Base-by-base conservation (phyloP, 2,888 invertebrate species). In the Sylvicola fuscatus region DNA sequence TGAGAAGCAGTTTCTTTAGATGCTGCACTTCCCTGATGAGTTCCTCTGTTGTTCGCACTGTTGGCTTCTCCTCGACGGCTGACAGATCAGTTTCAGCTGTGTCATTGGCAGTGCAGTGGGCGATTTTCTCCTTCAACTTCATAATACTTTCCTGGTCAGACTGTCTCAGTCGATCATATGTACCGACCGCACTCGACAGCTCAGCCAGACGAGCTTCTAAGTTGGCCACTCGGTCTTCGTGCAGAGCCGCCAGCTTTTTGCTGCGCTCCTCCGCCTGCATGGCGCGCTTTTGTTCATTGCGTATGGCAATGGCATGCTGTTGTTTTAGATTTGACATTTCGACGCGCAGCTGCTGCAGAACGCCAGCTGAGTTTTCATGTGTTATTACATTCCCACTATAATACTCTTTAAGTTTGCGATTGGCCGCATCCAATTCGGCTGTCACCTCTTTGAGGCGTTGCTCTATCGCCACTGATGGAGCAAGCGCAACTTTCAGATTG, bases 201-300 rank as follows among this genome's bases (percentile, higher is more conserved):
- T 87, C 84, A 0, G 83, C 78, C 13, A 86, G 54, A 41, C 72
- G 68, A 3, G 70, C 66, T 54, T 87, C 86, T 35, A 87, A 61
- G 34, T 72, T 64, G 1, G 75, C 74, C 1, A 84, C 82, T 39
- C 83, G 62, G 37, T 77, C 71, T 51, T 86, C 86, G 44, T 81
- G 79, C 2, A 72, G 62, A 0, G 70, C 68, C 39, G 75, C 73
- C 27, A 72, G 62, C 42, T 68, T 66, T 34, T 70, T 66, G 1
- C 79, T 72, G 13, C 72, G 67, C 39, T 76, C 75, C 47, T 84
- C 83, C 0, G 77, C 78, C 33, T 74, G 66, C 41, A 70, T 62
- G 1, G 71, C 73, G 47, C 80, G 68, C 44, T 70, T 68, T 56
- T 79, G 74, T 49, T 84, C 84, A 65, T 70, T 71, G 43, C 71